These are phyloP conservation scores for Xenopus laevis DNA, from an alignment of 2,113 vertebrate genomes.

Conservation along the genomic window DNA sequence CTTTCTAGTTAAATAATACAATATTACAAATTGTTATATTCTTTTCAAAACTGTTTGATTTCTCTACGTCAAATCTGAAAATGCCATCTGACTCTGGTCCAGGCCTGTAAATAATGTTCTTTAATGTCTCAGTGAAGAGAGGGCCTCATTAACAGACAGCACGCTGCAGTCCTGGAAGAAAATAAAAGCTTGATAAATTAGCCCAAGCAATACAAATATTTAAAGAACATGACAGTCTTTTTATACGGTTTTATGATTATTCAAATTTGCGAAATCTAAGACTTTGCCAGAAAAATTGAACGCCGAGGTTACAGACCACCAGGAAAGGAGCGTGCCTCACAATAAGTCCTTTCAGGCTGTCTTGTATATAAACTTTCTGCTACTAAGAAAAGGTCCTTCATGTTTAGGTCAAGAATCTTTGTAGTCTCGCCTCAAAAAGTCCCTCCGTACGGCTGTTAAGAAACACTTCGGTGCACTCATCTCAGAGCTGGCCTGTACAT, in stretches of 20 bases:
- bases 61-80: neutral
- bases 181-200: constrained; percentile 68
- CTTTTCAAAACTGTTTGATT: neutral
- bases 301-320: constrained; percentile 59
- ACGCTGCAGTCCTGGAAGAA: constrained; percentile 21
- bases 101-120: constrained; percentile 20
- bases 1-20: too few relatives aligned
- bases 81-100: constrained; percentile 14
- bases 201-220: constrained; percentile 60
- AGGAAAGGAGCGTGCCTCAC: constrained; percentile 52
- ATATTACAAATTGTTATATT: too few relatives aligned
- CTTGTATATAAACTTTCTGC: constrained; percentile 52
- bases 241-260: constrained; percentile 66
- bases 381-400: constrained; percentile 18
- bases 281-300: constrained; percentile 57
- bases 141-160: constrained; percentile 27
- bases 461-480: too few relatives aligned
- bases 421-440: too few relatives aligned
- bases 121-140: neutral
- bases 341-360: constrained; percentile 46
- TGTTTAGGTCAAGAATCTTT: constrained; percentile 53
- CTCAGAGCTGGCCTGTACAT: too few relatives aligned
- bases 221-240: constrained; percentile 66
- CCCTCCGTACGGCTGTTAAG: too few relatives aligned
- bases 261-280: constrained; percentile 61